Evolutionary conservation across 64 coral and sea anemone species (phyloP), one percentile per base, ranked within the genome.

Genomic region (Actinia equina): DNA sequence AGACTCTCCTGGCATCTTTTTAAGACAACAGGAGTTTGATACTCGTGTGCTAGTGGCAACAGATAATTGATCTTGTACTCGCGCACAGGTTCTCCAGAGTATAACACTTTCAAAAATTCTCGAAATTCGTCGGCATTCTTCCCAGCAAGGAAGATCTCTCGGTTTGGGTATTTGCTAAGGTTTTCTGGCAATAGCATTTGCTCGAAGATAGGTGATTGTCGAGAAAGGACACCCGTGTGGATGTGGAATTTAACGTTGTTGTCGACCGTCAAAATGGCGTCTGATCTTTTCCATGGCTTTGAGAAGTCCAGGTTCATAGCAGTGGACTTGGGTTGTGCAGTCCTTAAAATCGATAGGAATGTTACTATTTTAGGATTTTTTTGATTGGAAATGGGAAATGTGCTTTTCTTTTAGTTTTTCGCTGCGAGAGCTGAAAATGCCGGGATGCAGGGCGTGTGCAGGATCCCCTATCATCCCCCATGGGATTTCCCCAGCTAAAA

Each of bases 41-140:
- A 85, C 25, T 85, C 83, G 41, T 85, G 83, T 20, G 83, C 83
- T 42, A 85, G 56, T 19, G 83, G 83, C 26, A 85, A 54, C 9
- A 85, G 56, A 17, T 52, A 85, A 22, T 85, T 57, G 83, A 85
- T 85, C 52, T 85, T 85, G 56, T 85, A 85, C 25, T 85, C 83
- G 6, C 83, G 83, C 16, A 85, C 83, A 52, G 83, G 20, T 44
- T 85, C 83, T 9, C 53, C 83, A 13, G 83, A 85, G 25, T 85
- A 85, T n/a, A 85, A 43, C 15, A 85, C 83, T 60, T 85, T 85
- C 8, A 85, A 63, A 26, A 85, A 85, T 44, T 85, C 83, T 52
- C 83, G 4, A 41, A 85, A 85, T 16, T 85, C 83, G 26, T 85
- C 83, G 41, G 83, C 83, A 26, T 61, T 85, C 52, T 85, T 85